Evolutionary conservation across 2,797 vertebrate genomes (phyloP).

Genomic region (Eidolon dupreanum): DNA sequence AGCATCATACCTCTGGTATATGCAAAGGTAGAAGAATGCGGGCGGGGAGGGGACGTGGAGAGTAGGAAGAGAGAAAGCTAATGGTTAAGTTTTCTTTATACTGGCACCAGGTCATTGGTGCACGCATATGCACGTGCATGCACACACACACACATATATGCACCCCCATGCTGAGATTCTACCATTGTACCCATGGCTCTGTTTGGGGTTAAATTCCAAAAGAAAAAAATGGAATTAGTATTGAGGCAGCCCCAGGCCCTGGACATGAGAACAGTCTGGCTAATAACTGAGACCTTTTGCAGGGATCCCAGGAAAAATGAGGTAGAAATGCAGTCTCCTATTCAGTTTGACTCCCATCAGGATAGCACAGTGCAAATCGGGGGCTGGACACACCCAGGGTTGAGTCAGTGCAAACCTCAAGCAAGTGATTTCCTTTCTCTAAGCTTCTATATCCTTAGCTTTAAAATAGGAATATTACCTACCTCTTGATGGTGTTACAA

Average conservation of each 20-base stretch:
- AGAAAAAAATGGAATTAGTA: neutral
- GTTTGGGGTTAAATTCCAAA: neutral
- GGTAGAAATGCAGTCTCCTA: neutral
- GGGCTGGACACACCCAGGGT: neutral
- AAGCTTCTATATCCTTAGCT: neutral
- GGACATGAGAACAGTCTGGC: neutral
- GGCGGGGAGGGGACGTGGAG: neutral
- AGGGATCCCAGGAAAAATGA: neutral
- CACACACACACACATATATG: neutral
- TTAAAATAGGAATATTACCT: neutral
- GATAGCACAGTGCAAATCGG: neutral
- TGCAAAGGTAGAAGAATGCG: neutral
- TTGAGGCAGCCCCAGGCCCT: neutral
- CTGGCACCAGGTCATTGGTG: neutral
- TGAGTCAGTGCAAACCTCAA: neutral
- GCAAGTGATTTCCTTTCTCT: neutral
- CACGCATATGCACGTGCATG: neutral
- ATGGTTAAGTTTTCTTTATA: neutral
- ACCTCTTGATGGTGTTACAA: neutral
- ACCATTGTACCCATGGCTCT: neutral
- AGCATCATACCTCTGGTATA: neutral
- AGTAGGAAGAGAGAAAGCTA: neutral
- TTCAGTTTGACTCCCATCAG: neutral
- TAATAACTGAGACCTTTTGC: neutral
- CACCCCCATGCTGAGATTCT: neutral